These are phyloP conservation scores for Salvelinus alpinus DNA, from an alignment of 2,113 vertebrate genomes.

Conservation along the genomic window DNA sequence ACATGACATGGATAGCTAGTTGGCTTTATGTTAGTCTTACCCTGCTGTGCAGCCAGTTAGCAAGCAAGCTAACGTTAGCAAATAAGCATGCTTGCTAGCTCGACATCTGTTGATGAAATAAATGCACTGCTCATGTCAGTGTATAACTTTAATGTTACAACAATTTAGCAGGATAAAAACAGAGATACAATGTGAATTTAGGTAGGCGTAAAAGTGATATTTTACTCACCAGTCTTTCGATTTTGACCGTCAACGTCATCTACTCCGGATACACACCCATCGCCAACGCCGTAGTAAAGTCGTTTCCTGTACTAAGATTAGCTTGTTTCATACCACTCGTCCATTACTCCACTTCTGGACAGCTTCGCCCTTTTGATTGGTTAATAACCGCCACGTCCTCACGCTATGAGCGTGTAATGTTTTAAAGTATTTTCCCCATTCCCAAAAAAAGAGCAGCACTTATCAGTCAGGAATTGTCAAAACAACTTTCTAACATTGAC, in stretches of 20 bases:
- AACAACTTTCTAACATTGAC: too few species aligned
- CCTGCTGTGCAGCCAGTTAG: too few species aligned
- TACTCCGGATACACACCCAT: constrained; percentile 69
- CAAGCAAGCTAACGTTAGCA: too few species aligned
- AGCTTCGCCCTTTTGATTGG: constrained; percentile 70
- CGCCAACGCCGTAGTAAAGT: not conserved
- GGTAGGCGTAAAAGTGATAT: not conserved
- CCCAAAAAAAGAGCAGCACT: constrained; percentile 37
- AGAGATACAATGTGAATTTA: not conserved
- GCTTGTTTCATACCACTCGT: constrained; percentile 53
- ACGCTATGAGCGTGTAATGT: constrained; percentile 43
- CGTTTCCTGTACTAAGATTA: constrained; percentile 52
- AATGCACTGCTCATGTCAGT: too few species aligned
- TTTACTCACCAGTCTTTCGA: constrained; percentile 36
- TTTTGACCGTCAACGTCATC: constrained; percentile 13
- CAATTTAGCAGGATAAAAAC: not conserved
- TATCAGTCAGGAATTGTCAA: too few species aligned
- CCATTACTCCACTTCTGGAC: constrained; percentile 70
- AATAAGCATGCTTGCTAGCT: too few species aligned
- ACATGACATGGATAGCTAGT: too few species aligned
- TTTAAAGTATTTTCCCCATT: constrained; percentile 43
- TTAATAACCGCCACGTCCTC: constrained; percentile 78
- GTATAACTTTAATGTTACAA: not conserved
- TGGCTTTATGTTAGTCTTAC: too few species aligned
- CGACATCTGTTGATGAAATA: too few species aligned